Evolutionary conservation across 2,888 invertebrate species (phyloP), one percentile per base, ranked within the genome.

Genomic region (Nebria brevicollis): DNA sequence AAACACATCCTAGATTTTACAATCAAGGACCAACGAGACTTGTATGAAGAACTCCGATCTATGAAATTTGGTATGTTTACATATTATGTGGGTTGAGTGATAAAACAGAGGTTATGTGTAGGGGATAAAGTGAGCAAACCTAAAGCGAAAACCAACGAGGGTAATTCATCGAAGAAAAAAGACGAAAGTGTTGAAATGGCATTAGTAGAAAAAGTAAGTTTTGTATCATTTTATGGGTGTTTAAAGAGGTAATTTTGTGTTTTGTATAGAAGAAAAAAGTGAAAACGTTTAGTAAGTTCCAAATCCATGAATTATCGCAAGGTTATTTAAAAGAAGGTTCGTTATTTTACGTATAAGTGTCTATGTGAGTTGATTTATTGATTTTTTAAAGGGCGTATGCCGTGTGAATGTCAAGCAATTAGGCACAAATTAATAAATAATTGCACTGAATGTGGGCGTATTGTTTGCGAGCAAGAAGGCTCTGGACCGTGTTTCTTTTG

Each of bases 401-500:
- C 90, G 75, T 99, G 99, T 89, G 94, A 96, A 82, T 99, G 99
- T 87, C 96, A 98, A 88, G 98, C 98, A 0, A 92, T 94, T 3
- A 95, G 94, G 86, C 99, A 99, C 88, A 92, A 92, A 78, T 90
- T 99, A 73, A 91, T 99, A 81, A 97, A 96, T 87, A 99, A 99
- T 89, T 99, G 99, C 86, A 87, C 95, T 11, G 93, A 93, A 82
- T 99, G 99, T 89, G 99, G 99, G 0, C 92, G 98, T 81, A 95
- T 99, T 83, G 95, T 99, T 5, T 99, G 99, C 89, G 93, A 93
- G 79, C 97, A 98, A 89, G 99, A 99, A 90, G 98, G 99, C 0
- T 95, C 98, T 8, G 99, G 99, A 0, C 97, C 98, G 0, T 99
- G 99, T 87, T 92, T 98, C 72, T 97, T 94, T 87, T 99, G 99